Percentiles rank a stretch among this genome's conserved stretches.
Conservation (phyloP, 2,797 vertebrate genomes). For the Aphelocoma californica region DNA sequence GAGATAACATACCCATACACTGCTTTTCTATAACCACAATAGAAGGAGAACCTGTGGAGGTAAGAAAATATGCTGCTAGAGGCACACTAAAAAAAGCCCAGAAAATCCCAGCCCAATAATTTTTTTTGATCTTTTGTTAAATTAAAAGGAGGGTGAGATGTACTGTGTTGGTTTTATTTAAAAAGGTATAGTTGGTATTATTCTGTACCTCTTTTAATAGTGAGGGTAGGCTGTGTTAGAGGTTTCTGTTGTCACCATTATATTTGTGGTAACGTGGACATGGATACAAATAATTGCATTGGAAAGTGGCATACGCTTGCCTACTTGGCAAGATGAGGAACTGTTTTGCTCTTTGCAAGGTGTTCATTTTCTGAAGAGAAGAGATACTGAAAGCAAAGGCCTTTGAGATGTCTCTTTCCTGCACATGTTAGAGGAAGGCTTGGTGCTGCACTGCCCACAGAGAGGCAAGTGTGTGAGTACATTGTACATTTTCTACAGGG, state of each 20-base stretch:
- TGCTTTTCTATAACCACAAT: neutral
- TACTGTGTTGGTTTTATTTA: neutral
- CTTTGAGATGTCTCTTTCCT: neutral
- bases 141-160: neutral
- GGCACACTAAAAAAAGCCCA: neutral
- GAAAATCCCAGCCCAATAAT: no score
- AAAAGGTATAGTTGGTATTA: neutral
- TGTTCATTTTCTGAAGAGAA: neutral
- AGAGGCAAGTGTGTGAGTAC: no score
- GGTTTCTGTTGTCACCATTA: neutral
- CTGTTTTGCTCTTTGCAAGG: neutral
- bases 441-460: accelerated
- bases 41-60: neutral
- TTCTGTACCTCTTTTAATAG: neutral
- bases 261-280: neutral
- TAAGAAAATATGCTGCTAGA: neutral
- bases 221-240: neutral
- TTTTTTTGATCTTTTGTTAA: neutral
- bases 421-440: neutral
- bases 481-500: accelerated
- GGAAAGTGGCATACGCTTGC: neutral
- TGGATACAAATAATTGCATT: neutral
- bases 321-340: neutral
- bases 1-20: neutral
- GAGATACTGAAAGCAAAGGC: neutral